Conservation (phyloP, 2,797 vertebrate genomes). For the Columba guinea region DNA sequence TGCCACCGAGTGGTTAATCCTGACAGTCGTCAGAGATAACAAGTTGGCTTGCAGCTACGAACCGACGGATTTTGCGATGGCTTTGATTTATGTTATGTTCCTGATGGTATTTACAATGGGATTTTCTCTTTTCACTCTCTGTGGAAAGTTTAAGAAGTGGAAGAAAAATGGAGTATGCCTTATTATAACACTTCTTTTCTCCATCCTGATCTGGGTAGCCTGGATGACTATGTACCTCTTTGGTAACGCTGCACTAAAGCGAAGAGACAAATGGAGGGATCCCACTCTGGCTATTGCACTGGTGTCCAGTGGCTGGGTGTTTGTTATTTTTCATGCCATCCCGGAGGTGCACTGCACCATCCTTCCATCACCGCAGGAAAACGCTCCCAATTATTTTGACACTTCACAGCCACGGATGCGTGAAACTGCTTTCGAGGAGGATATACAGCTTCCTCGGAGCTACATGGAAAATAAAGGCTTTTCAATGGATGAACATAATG, state of each 20-base stretch:
- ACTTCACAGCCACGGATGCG: constrained; percentile 93
- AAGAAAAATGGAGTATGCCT: constrained; percentile 89
- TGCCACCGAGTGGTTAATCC: constrained; percentile 93
- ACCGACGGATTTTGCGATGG: constrained; percentile 91
- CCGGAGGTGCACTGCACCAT: constrained; percentile 92
- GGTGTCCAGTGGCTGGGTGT: constrained; percentile 93
- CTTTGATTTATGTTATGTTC: constrained; percentile 90
- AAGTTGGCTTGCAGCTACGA: constrained; percentile 89
- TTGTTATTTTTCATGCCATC: constrained; percentile 91
- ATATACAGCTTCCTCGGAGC: constrained; percentile 91
- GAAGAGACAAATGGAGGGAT: constrained; percentile 87
- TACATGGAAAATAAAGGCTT: constrained; percentile 98
- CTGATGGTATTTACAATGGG: constrained; percentile 84
- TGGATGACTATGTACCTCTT: constrained; percentile 97
- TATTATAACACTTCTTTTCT: constrained; percentile 87
- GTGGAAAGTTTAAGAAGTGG: constrained; percentile 92
- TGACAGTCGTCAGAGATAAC: constrained; percentile 90
- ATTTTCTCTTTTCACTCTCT: constrained; percentile 86
- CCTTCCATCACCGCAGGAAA: constrained; percentile 88
- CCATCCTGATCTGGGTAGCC: constrained; percentile 90
- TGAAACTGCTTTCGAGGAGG: constrained; percentile 95
- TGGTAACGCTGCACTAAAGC: constrained; percentile 84
- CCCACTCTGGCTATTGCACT: constrained; percentile 91
- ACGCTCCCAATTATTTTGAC: constrained; percentile 94
- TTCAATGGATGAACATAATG: constrained; percentile 90